Evolutionary conservation across 2,888 invertebrate species (phyloP).

Genomic region (Phania funesta): DNA sequence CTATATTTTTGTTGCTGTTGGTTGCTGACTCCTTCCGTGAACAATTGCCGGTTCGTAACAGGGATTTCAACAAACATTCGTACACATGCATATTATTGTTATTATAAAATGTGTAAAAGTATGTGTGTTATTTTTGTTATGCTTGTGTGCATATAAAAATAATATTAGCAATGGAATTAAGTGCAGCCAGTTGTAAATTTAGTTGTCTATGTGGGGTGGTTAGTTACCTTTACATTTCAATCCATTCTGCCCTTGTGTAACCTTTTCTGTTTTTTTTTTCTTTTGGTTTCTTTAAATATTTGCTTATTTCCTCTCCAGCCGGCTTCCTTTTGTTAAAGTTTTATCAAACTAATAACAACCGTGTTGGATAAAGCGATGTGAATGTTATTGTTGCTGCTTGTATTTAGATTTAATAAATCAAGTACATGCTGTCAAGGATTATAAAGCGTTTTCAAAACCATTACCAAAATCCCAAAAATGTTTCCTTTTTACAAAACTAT

Average conservation of each 20-base stretch:
- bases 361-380: slow-evolving; percentile 5
- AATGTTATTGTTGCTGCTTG: slow-evolving; percentile 33
- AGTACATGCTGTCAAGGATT: slow-evolving; percentile 65
- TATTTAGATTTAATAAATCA: slow-evolving; percentile 64
- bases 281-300: slow-evolving; percentile 21
- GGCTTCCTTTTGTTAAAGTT: slow-evolving; percentile 48
- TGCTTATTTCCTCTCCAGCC: slow-evolving; percentile 25
- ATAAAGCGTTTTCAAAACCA: slow-evolving; percentile 37
- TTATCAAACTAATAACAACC: slow-evolving; percentile 58
- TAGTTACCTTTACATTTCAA: slow-evolving; percentile 52
- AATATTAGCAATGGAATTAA: slow-evolving; percentile 61
- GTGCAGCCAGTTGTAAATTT: slow-evolving; percentile 60
- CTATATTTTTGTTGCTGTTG: slow-evolving; percentile 23
- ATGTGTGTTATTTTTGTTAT: slow-evolving; percentile 13
- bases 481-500: too few species aligned
- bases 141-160: slow-evolving; percentile 38
- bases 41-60: slow-evolving; percentile 50
- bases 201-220: slow-evolving; percentile 40
- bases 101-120: neutral
- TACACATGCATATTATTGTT: neutral
- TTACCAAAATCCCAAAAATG: slow-evolving; percentile 31
- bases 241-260: slow-evolving; percentile 27
- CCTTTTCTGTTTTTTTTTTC: slow-evolving; percentile 12
- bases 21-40: slow-evolving; percentile 42
- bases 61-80: slow-evolving; percentile 28